A percentile compares a stretch with the other conserved stretches of the same genome.
These are phyloP conservation scores for Clangula hyemalis DNA, from an alignment of 2,797 vertebrate species.

Conservation along the genomic window DNA sequence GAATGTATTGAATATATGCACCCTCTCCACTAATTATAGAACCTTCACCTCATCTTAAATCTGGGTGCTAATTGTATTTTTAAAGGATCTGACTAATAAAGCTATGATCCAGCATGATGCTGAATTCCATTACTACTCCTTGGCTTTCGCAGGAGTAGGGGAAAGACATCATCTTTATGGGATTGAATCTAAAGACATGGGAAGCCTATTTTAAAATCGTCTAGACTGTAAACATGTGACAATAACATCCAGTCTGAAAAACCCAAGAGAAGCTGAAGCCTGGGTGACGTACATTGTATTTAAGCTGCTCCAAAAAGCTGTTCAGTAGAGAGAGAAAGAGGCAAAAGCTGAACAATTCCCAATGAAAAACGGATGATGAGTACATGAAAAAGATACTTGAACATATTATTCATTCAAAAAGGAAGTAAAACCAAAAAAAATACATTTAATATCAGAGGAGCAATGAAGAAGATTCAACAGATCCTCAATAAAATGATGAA, in stretches of 20 bases:
- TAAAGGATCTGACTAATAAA: not conserved
- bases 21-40: not conserved
- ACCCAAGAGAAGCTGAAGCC: not conserved
- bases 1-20: not conserved
- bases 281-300: not conserved
- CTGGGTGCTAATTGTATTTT: not conserved
- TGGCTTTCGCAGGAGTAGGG: not conserved
- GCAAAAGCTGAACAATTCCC: not conserved
- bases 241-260: not conserved
- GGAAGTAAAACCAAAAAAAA: not conserved
- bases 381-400: not conserved
- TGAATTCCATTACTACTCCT: not conserved
- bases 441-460: not conserved
- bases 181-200: not conserved
- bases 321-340: not conserved
- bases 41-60: not conserved
- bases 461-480: not conserved
- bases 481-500: not conserved
- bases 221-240: not conserved
- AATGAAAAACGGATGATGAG: not conserved
- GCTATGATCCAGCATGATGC: not conserved
- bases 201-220: not conserved
- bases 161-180: not conserved
- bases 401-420: not conserved
- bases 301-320: not conserved